Evolutionary conservation across 2,888 invertebrate genomes (phyloP).

Genomic region (Dynastes grantii): DNA sequence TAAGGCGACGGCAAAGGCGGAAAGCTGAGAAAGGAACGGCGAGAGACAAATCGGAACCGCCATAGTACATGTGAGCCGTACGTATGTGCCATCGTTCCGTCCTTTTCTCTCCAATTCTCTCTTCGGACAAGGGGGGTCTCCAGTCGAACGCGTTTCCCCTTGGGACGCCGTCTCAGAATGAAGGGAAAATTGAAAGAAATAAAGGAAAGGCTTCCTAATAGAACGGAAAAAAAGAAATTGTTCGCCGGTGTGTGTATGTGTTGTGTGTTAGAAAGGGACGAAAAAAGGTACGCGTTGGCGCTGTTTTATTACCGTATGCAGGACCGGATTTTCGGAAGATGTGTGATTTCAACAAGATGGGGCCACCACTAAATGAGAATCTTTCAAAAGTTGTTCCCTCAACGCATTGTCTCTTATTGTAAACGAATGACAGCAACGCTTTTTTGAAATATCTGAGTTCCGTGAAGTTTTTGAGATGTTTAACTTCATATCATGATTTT

Average conservation of each 20-base stretch:
- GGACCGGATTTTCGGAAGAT: background rate
- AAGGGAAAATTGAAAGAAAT: slow-evolving; percentile 73
- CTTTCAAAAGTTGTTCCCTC: background rate
- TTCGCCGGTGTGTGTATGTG: slow-evolving; percentile 45
- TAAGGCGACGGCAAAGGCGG: slow-evolving; percentile 21
- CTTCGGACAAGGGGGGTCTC: slow-evolving; percentile 10
- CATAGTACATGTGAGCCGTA: background rate
- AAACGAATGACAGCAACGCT: no score
- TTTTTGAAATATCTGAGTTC: no score
- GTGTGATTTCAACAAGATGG: background rate
- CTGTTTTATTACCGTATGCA: background rate
- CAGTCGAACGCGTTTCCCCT: slow-evolving; percentile 58
- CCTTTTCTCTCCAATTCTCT: slow-evolving; percentile 7
- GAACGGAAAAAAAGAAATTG: slow-evolving; percentile 67
- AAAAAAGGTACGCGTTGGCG: slow-evolving; percentile 17
- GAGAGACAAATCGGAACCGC: slow-evolving; percentile 35
- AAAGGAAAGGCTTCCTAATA: slow-evolving; percentile 68
- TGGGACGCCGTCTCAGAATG: slow-evolving; percentile 69
- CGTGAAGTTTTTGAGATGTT: no score
- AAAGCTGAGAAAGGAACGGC: slow-evolving; percentile 28
- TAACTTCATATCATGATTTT: no score
- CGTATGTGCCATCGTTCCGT: slow-evolving; percentile 22
- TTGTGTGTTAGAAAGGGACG: slow-evolving; percentile 52
- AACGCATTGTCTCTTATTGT: background rate
- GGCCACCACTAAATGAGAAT: background rate